Evolutionary conservation across 2,113 vertebrate genomes (phyloP), one percentile per base, ranked within the genome.

Genomic region (Acrocephalus kingi): DNA sequence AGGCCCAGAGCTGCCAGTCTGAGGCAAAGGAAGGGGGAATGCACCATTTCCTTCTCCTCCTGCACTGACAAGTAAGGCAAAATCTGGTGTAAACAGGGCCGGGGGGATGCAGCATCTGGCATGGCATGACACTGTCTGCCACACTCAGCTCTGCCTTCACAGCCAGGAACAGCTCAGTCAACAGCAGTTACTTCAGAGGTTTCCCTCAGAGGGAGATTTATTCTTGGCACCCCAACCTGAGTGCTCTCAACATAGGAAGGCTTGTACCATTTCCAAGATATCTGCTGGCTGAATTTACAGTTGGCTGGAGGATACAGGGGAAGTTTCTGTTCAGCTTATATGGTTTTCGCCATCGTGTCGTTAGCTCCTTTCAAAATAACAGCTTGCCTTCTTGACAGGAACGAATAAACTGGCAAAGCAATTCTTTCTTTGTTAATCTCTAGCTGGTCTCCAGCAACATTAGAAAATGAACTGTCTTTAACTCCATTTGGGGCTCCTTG

Each of bases 371-470:
- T 95, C 92, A 95, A 96, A 97, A 95, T 91, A 97, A 96, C 88
- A 96, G 93, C 90, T 96, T 97, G 94, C 75, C 77, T 95, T 91
- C 88, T 90, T 97, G 93, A 96, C 94, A 97, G 88, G 87, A 96
- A 92, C 0, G 83, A 85, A 92, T 93, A 94, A 96, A 92, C 95
- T 90, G 82, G 90, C 80, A 87, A 48, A 33, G 93, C 69, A 68
- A 51, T 54, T 86, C 58, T 89, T 76, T 88, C 92, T 91, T 90
- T 96, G 94, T 97, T 94, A 94, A 84, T 80, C 76, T 67, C 66
- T 92, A 72, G 56, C 76, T 74, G n/a, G 35, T 83, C 79, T 89
- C 31, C 46, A 83, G 81, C 59, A 95, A 33, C 52, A 58, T 56
- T n/a, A 4, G 66, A 43, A 93, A 89, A 87, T 51, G 66, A 90